Evolutionary conservation across 2,113 vertebrate genomes (phyloP).

Genomic region (Protobothrops mucrosquamatus): DNA sequence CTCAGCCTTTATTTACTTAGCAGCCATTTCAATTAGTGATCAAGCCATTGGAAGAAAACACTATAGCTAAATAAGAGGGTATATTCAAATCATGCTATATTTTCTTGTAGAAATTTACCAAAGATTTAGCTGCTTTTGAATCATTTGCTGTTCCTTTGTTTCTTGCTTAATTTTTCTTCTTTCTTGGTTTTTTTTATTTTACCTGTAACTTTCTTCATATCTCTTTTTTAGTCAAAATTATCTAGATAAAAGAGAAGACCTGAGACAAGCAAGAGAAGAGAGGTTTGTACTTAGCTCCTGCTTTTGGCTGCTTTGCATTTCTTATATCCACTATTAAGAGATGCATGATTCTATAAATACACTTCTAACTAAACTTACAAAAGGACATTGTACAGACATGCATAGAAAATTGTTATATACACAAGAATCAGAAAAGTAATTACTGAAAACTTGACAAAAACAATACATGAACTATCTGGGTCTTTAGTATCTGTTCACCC

Average conservation of each 20-base stretch:
- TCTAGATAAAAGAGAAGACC: conserved; percentile 89
- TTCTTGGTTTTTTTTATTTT: conserved; percentile 48
- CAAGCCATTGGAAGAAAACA: neutral
- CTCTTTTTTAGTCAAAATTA: conserved; percentile 81
- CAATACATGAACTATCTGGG: neutral
- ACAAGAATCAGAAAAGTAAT: neutral
- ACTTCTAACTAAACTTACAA: conserved; percentile 52
- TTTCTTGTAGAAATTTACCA: neutral
- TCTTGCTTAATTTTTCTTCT: conserved; percentile 31
- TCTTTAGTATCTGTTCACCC: neutral
- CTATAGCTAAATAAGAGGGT: neutral
- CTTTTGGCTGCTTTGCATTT: conserved; percentile 36
- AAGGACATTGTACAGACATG: conserved; percentile 33
- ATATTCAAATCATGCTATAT: neutral
- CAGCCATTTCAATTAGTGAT: neutral
- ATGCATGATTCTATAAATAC: conserved; percentile 9
- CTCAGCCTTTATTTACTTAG: neutral
- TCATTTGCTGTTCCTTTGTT: conserved; percentile 31
- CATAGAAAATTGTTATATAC: conserved; percentile 12
- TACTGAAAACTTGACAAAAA: neutral
- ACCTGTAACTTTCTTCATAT: conserved; percentile 53
- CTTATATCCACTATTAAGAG: conserved; percentile 6
- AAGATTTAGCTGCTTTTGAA: conserved; percentile 5
- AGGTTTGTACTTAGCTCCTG: conserved; percentile 76
- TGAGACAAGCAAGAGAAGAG: conserved; percentile 89